Evolutionary conservation across 2,113 vertebrate species (phyloP).

Genomic region (Datnioides undecimradiatus): DNA sequence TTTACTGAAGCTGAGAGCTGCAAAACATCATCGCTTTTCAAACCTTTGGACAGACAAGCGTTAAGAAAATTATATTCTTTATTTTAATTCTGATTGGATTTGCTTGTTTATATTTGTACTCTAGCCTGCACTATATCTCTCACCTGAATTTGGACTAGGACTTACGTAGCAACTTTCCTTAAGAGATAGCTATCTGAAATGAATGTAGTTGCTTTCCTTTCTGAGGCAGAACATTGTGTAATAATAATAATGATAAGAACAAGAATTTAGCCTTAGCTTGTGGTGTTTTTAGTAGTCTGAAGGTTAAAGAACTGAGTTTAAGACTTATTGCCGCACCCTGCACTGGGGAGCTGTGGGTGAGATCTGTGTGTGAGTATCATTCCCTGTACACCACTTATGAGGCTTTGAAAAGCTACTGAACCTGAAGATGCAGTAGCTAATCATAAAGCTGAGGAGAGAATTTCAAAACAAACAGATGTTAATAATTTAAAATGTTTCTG

Average conservation of each 20-base stretch:
- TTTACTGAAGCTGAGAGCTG: conserved; percentile 32
- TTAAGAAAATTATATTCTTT: conserved; percentile 21
- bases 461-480: no score
- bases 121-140: no score
- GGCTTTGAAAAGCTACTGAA: conserved; percentile 39
- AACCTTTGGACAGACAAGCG: conserved; percentile 9
- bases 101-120: neutral
- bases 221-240: no score
- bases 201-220: no score
- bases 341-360: conserved; percentile 10
- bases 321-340: conserved; percentile 44
- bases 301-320: conserved; percentile 17
- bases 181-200: no score
- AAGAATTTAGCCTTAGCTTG: no score
- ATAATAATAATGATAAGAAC: neutral
- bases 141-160: no score
- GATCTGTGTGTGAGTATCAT: conserved; percentile 24
- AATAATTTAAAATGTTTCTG: no score
- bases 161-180: no score
- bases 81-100: conserved; percentile 9
- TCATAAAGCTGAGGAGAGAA: conserved; percentile 20
- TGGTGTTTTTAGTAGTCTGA: neutral
- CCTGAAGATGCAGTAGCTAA: neutral
- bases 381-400: conserved; percentile 36
- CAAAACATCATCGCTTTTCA: conserved; percentile 31